phyloP scores from a whole-genome alignment of 2,797 vertebrate genomes.

The Synaphobranchus kaupii region DNA sequence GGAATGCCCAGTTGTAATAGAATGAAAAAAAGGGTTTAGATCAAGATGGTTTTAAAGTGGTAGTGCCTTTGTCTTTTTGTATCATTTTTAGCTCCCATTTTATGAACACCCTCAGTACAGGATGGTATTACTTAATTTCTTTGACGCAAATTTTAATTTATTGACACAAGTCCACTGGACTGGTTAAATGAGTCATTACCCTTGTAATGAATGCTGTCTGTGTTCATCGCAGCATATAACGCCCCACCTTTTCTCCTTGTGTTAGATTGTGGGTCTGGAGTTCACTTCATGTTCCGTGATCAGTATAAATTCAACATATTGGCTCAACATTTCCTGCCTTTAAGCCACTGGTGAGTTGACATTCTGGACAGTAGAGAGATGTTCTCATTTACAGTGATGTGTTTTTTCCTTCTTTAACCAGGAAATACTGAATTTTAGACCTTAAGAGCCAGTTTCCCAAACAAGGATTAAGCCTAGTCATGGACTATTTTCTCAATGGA shows the following conservation, averaged over 20 bases:
- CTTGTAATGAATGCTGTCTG: not conserved
- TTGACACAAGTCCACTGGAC: not conserved
- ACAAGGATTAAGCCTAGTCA: too few relatives aligned
- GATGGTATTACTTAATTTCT: not conserved
- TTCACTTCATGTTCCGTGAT: conserved; percentile 75
- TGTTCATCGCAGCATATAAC: not conserved
- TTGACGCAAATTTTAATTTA: too few relatives aligned
- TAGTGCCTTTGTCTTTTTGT: not conserved
- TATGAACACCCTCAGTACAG: too few relatives aligned
- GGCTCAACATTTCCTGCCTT: conserved; percentile 89
- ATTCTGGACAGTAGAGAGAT: not conserved
- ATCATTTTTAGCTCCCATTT: too few relatives aligned
- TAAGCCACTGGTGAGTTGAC: conserved; percentile 82
- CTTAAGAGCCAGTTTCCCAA: too few relatives aligned
- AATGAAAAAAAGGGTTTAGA: too few relatives aligned
- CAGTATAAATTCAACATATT: conserved; percentile 88
- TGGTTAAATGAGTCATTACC: not conserved
- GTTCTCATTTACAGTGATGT: not conserved
- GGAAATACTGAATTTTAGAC: not conserved
- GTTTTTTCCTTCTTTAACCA: too few relatives aligned
- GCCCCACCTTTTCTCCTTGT: conserved; percentile 28
- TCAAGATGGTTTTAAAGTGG: not conserved
- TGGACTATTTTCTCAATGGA: too few relatives aligned
- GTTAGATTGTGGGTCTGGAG: conserved; percentile 85
- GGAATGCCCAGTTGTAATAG: too few relatives aligned